These are phyloP conservation scores for Nebria ingens DNA, from an alignment of 1,140 invertebrate species.

Conservation along the genomic window DNA sequence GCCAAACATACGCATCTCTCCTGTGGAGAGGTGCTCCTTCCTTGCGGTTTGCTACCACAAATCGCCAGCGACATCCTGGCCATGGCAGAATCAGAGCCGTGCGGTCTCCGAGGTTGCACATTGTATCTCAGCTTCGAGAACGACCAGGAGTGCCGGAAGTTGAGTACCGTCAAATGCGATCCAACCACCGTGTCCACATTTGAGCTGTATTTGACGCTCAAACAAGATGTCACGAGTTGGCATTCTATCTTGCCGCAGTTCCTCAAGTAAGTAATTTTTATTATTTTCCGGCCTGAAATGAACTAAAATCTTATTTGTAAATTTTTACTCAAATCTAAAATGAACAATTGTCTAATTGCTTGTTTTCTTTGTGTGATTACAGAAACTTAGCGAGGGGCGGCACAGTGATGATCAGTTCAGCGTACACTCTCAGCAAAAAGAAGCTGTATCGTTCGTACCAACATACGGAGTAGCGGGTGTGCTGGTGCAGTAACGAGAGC, in stretches of 20 bases:
- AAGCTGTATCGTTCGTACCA: slow-evolving; percentile 70
- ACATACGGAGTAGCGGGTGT: slow-evolving; percentile 32
- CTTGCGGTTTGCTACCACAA: slow-evolving; percentile 60
- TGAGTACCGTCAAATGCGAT: slow-evolving; percentile 66
- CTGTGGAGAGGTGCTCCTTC: slow-evolving; percentile 70
- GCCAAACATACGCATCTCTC: slow-evolving; percentile 66
- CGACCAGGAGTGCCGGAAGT: slow-evolving; percentile 43
- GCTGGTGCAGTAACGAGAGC: background rate
- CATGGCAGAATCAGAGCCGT: slow-evolving; percentile 75
- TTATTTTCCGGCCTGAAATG: background rate
- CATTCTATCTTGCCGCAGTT: slow-evolving; percentile 72
- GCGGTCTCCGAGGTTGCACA: slow-evolving; percentile 66
- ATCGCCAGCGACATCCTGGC: slow-evolving; percentile 64
- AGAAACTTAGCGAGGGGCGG: slow-evolving; percentile 72
- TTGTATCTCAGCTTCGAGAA: slow-evolving; percentile 63
- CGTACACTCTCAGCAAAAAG: slow-evolving; percentile 74
- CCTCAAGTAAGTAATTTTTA: slow-evolving; percentile 57
- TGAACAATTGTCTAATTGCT: slow-evolving; percentile 17
- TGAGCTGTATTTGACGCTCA: slow-evolving; percentile 72
- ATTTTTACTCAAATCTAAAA: slow-evolving; percentile 7
- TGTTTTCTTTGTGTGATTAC: slow-evolving; percentile 30
- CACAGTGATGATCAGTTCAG: slow-evolving; percentile 73
- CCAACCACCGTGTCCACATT: slow-evolving; percentile 74
- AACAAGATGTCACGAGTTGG: slow-evolving; percentile 72
- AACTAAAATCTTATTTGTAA: background rate